Evolutionary conservation across 2,888 invertebrate species (phyloP), one percentile per base, ranked within the genome.

Genomic region (Napeogenes inachia): DNA sequence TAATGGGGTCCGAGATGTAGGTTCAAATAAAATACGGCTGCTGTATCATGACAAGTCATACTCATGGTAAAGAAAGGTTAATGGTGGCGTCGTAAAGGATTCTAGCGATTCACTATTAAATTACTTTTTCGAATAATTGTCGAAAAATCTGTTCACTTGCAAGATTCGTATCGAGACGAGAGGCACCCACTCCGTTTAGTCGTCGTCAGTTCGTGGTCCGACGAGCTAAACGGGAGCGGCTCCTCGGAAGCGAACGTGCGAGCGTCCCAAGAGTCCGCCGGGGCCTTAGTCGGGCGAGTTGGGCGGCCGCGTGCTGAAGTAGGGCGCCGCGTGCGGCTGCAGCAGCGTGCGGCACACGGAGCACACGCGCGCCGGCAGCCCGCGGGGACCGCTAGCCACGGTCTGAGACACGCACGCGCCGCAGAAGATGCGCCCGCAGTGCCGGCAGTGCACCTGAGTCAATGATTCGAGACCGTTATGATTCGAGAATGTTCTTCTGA

Each of bases 341-440:
- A 99, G 94, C 78, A 99, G 93, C 57, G 99, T 99, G 92, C 99
- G 98, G 91, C 99, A 99, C 65, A 99, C 97, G 85, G 96, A 94
- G 92, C 99, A 99, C 70, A 99, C 99, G 81, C 95, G 95, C 62
- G 98, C 96, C 53, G 95, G 94, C 72, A 95, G 92, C 72, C 94
- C 93, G 74, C 96, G 94, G 68, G 98, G 98, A 50, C 99, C 99
- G 73, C 94, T 93, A 73, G 94, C 81, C 72, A 99, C 98, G 54
- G 92, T 91, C 84, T 95, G 95, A 60, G 94, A 89, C 74, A 96
- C 92, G 91, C 99, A 99, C 72, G 93, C 91, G 60, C 91, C 91
- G 91, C 99, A 99, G 92, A 98, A 99, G 76, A 99, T 96, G 81
- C 96, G 95, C 35, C 98, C 99, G 91, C 99, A 99, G 89, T 99